Percentiles rank a stretch among this genome's conserved stretches.
phyloP scores from a whole-genome alignment of 2,797 vertebrate genomes.

The Ataeniobius toweri region DNA sequence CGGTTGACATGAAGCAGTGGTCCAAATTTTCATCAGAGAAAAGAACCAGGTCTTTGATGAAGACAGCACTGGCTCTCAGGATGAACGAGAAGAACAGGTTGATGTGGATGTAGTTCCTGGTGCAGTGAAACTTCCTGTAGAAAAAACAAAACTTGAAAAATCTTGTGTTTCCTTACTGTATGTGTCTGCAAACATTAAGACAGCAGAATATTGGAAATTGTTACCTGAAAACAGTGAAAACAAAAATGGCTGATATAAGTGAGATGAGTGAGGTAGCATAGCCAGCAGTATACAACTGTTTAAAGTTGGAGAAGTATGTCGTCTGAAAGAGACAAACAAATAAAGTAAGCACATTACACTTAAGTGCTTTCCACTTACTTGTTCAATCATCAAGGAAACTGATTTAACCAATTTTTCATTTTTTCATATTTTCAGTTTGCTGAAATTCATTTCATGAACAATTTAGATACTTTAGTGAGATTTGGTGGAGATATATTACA shows the following conservation, averaged over 20 bases:
- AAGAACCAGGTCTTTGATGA: slow-evolving; percentile 87
- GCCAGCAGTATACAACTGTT: slow-evolving; percentile 80
- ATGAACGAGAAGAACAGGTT: slow-evolving; percentile 91
- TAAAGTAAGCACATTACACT: not conserved
- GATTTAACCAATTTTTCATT: not conserved
- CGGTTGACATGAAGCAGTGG: slow-evolving; percentile 89
- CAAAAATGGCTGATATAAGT: slow-evolving; percentile 78
- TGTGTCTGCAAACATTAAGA: not conserved
- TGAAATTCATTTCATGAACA: not conserved
- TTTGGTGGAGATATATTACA: not conserved
- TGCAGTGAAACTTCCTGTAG: slow-evolving; percentile 90
- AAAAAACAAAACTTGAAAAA: not conserved
- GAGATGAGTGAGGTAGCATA: slow-evolving; percentile 82
- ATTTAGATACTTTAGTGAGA: not conserved
- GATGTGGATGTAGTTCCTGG: slow-evolving; percentile 92
- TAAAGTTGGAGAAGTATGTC: slow-evolving; percentile 84
- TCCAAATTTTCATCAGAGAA: slow-evolving; percentile 87
- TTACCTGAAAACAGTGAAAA: slow-evolving; percentile 82
- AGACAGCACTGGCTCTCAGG: slow-evolving; percentile 86
- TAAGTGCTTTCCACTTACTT: not conserved
- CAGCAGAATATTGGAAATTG: not conserved
- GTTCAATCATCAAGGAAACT: not conserved
- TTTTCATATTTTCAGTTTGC: not conserved
- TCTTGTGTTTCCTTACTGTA: not conserved
- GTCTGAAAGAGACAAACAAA: slow-evolving; percentile 67